phyloP scores from a whole-genome alignment of 2,113 vertebrate genomes.

The Cyprinodon brontotheroides region DNA sequence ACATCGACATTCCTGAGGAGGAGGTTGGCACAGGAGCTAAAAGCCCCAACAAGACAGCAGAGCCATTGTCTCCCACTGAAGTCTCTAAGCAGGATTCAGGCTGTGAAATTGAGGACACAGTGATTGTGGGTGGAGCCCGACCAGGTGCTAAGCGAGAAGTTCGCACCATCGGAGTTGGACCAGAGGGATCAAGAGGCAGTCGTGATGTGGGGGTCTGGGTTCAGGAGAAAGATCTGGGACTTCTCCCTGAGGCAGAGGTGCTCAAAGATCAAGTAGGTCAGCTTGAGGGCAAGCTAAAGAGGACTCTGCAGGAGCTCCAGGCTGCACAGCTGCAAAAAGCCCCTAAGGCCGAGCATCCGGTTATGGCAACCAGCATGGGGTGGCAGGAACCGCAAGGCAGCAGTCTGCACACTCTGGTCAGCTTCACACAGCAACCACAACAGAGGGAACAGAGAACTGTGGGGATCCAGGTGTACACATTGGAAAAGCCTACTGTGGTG shows the following conservation, averaged over 20 bases:
- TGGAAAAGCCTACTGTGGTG: conserved; percentile 80
- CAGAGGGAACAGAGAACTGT: conserved; percentile 79
- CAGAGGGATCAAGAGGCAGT: conserved; percentile 51
- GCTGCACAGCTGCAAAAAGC: conserved; percentile 62
- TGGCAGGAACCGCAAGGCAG: conserved; percentile 74
- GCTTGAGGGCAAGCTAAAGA: conserved; percentile 83
- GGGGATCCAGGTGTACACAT: conserved; percentile 81
- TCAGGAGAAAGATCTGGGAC: conserved; percentile 83
- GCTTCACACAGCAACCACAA: conserved; percentile 74
- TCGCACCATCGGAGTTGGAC: conserved; percentile 78
- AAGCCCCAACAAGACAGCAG: conserved; percentile 37
- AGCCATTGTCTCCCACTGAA: conserved; percentile 69
- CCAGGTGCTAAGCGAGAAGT: conserved; percentile 70
- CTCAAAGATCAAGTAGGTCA: conserved; percentile 81
- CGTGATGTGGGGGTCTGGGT: conserved; percentile 84
- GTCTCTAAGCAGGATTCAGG: conserved; percentile 73
- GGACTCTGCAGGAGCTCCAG: conserved; percentile 80
- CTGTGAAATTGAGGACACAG: conserved; percentile 80
- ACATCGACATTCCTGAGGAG: conserved; percentile 88
- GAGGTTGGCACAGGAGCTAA: conserved; percentile 51
- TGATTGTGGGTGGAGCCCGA: conserved; percentile 72
- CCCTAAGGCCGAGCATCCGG: conserved; percentile 68
- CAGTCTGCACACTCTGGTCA: conserved; percentile 78
- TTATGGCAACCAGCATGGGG: conserved; percentile 77
- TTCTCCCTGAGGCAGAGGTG: conserved; percentile 72